Base-by-base conservation (phyloP, 2,888 invertebrate genomes). In the Nowickia ferox region DNA sequence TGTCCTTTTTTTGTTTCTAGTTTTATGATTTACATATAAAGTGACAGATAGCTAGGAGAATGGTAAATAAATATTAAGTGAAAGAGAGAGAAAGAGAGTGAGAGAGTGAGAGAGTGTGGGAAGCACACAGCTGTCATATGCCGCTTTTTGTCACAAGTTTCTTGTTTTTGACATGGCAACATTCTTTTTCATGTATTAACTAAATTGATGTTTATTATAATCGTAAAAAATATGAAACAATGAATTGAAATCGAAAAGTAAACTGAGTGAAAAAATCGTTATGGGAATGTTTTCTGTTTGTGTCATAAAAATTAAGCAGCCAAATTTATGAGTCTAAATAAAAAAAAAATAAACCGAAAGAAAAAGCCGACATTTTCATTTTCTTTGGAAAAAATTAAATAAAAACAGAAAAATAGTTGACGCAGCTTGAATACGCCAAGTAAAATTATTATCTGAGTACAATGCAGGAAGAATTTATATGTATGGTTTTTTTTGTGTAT, bases 281-380 rank as follows among this genome's bases (percentile, higher is more conserved):
- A 78, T 19, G n/a, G 46, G 69, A 75, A 69, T 68, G 75, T 79
- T 74, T 68, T 84, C 84, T 85, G 81, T 53, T 74, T 68, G 68
- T 85, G 81, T 61, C 81, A 77, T 81, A 85, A 85, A 80, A 81
- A 69, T 72, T 69, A 78, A 77, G 77, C 68, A 74, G 55, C 74
- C 42, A 81, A 72, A 81, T 85, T 85, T 85, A 84, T 76, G 76
- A 38, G 17, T 48, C 19, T 63, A 17, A 10, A 17, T 51, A 46
- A 69, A 48, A 57, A 42, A 59, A 40, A 53, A 53, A 1, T 19
- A 74, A 72, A 38, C n/a, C 1, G 48, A 51, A 48, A 38, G 2
- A 1, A 46, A 46, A 65, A 4, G 9, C 2, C n/a, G 38, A 51
- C 11, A 51, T 53, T 13, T 8, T 11, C 30, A 19, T 53, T 40